A percentile compares a stretch with the other conserved stretches of the same genome.
These are phyloP conservation scores for Coracias cyanogaster DNA, from an alignment of 2,797 vertebrate genomes.

Conservation along the genomic window DNA sequence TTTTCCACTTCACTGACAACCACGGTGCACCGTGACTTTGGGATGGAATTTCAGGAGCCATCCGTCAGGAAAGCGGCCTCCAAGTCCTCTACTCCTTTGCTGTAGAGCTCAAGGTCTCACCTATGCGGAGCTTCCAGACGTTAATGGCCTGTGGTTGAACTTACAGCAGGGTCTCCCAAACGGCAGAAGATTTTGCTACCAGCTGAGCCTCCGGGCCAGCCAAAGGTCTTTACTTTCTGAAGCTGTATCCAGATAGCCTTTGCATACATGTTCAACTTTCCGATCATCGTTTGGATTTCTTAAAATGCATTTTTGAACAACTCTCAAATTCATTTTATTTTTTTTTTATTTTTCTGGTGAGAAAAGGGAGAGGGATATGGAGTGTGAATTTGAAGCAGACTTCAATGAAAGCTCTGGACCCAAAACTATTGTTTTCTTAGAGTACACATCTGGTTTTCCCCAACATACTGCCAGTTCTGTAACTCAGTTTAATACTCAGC, in stretches of 20 bases:
- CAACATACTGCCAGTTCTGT: slow-evolving; percentile 69
- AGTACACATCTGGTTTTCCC: slow-evolving; percentile 75
- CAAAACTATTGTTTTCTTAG: slow-evolving; percentile 52
- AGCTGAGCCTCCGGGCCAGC: slow-evolving; percentile 69
- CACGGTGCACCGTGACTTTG: background rate
- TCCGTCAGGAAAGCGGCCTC: background rate
- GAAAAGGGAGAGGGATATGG: slow-evolving; percentile 40
- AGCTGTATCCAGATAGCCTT: background rate
- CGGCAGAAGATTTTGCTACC: slow-evolving; percentile 27
- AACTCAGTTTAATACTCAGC: slow-evolving; percentile 73
- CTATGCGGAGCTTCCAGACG: slow-evolving; percentile 7
- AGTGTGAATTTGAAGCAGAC: slow-evolving; percentile 59
- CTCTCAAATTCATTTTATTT: background rate
- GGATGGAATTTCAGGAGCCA: background rate
- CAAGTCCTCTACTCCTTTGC: background rate
- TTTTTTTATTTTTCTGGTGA: background rate
- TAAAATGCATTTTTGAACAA: slow-evolving; percentile 34
- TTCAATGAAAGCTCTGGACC: slow-evolving; percentile 57
- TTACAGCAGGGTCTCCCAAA: background rate
- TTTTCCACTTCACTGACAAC: background rate
- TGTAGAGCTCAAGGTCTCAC: background rate
- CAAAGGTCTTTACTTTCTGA: slow-evolving; percentile 64
- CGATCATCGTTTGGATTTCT: background rate
- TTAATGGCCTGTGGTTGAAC: slow-evolving; percentile 40
- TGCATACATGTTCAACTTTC: slow-evolving; percentile 40